These are phyloP conservation scores for Glandiceps talaboti DNA, from an alignment of 53 echinoderm and acorn worm species.

Conservation along the genomic window DNA sequence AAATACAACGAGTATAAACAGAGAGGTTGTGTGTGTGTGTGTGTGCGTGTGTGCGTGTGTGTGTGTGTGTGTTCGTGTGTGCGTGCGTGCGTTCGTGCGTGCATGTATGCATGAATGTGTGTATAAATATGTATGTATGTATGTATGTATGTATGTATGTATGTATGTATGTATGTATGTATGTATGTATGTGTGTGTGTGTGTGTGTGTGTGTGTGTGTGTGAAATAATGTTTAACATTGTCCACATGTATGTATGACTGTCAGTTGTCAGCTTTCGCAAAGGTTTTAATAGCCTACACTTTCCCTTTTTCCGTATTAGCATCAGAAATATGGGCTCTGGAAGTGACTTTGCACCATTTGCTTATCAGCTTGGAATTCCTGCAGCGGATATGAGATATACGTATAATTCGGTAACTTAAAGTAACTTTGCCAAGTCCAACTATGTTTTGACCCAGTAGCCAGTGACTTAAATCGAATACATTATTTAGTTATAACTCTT, in stretches of 20 bases:
- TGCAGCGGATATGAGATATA: conserved; percentile 59
- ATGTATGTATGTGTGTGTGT: neutral
- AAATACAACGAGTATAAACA: too few species aligned
- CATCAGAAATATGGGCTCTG: conserved; percentile 64
- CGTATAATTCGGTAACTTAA: conserved; percentile 47
- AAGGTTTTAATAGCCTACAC: too few species aligned
- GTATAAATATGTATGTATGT: conserved; percentile 10
- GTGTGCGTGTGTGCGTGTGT: neutral
- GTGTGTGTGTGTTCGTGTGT: neutral
- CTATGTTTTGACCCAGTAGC: too few species aligned
- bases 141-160: conserved; percentile 14
- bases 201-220: neutral
- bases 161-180: conserved; percentile 7
- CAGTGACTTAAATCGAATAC: too few species aligned
- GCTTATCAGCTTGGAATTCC: conserved; percentile 71
- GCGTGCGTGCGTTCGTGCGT: neutral
- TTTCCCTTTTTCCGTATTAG: conserved; percentile 29
- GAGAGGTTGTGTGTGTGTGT: neutral
- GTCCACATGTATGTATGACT: too few species aligned
- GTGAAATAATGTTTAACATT: neutral
- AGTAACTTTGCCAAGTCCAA: too few species aligned
- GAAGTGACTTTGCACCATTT: conserved; percentile 89
- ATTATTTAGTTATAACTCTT: too few species aligned
- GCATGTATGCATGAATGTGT: neutral
- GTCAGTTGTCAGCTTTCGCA: too few species aligned